phyloP scores from a whole-genome alignment of 2,888 invertebrate genomes.

The Eupithecia subumbrata region DNA sequence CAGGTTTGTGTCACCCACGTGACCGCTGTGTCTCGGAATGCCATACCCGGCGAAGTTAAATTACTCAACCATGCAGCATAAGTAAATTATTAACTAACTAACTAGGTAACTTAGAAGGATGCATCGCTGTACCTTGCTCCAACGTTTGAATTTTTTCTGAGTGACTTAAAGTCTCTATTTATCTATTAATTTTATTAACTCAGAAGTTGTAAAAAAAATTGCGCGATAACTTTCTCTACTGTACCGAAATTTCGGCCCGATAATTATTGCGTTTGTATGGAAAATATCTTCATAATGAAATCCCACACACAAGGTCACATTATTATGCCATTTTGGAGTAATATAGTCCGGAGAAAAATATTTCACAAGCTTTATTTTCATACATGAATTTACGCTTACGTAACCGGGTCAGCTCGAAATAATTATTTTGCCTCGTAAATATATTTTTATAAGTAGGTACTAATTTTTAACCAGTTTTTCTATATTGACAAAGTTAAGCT shows the following conservation, averaged over 20 bases:
- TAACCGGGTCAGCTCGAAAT: not conserved
- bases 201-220: too few species aligned
- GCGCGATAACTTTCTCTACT: not conserved
- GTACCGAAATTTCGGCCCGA: not conserved
- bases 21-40: too few species aligned
- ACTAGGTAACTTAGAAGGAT: too few species aligned
- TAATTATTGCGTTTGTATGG: not conserved
- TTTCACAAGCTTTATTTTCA: not conserved
- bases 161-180: not conserved
- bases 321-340: not conserved
- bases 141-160: too few species aligned
- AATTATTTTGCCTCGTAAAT: not conserved
- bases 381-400: not conserved
- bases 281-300: not conserved
- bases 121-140: too few species aligned
- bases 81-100: too few species aligned
- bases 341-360: not conserved
- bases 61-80: too few species aligned
- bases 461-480: too few species aligned
- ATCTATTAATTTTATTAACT: too few species aligned
- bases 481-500: too few species aligned
- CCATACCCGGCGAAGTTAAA: too few species aligned
- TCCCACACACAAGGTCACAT: not conserved
- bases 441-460: not conserved
- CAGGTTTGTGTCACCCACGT: too few species aligned